Evolutionary conservation across 2,888 invertebrate genomes (phyloP), one percentile per base, ranked within the genome.

Genomic region (Oxyteleia sp.): DNA sequence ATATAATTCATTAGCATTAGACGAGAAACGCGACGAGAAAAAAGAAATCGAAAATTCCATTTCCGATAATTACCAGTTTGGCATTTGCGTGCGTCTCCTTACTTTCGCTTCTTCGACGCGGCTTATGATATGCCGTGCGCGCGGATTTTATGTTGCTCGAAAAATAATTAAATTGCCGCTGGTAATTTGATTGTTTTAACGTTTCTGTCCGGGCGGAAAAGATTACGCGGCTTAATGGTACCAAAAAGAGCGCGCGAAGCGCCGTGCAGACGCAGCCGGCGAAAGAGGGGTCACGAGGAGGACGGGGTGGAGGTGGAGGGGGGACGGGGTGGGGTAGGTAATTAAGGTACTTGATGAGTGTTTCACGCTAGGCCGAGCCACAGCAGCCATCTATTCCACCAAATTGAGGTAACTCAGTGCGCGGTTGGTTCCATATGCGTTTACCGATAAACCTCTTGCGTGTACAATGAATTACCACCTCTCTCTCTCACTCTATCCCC

Each of bases 311-410:
- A 15, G 68, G 10, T 13, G 0, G 11, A 3, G 61, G 10, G 41
- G 32, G 32, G 20, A 2, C 35, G 55, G 57, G 41, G 59, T 47
- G 29, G 55, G 75, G 57, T 38, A 43, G 82, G 87, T 89, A 89
- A 90, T 90, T 90, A 90, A 89, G 87, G 87, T 89, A 87, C 89
- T 90, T 90, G 90, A 90, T 90, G 90, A 89, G 90, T 90, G 89
- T 89, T 90, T 90, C 89, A 89, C 89, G 89, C 86, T 86, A 88
- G 89, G 86, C 84, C 81, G 86, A 88, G 87, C 90, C 87, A 84
- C 88, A 89, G 83, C 86, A 85, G 85, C 86, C 88, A 84, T 88
- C 86, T 84, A 86, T 85, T 75, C 64, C 76, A 61, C 85, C 75
- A 87, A 88, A 90, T 89, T 87, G 87, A 85, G 87, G 86, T 85